Base-by-base conservation (phyloP, 2,797 vertebrate species). In the Bradypodion pumilum region DNA sequence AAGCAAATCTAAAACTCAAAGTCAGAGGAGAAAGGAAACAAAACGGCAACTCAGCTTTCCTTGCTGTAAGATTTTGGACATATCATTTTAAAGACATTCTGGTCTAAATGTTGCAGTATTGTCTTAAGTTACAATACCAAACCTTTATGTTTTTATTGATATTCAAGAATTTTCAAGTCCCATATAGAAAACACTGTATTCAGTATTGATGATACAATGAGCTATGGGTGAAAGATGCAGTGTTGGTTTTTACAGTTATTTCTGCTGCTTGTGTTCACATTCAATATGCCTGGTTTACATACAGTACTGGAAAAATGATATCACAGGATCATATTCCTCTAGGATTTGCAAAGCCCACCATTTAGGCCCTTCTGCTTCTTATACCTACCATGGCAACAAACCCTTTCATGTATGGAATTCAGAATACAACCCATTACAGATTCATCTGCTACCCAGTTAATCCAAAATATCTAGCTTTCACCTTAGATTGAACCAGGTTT, bases 201-300 rank as follows among this genome's bases (percentile, higher is more conserved):
- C 15, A 84, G 66, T 5, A 88, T 42, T 0, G 77, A 1, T 0
- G 82, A 32, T 0, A 15, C 86, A 72, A 62, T 29, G 72, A 68
- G 40, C 62, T 9, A 84, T 77, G 89, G 83, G 87, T 91, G 82
- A 90, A 74, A 68, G 21, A 70, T 68, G 19, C 21, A 69, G 70
- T 0, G 56, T 29, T 23, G 44, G 68, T 2, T 52, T 46, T 0
- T 0, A 0, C 19, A 10, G n/a, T 2, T 0, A 80, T 80, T 16
- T 6, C 73, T 80, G 0, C 1, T 60, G 81, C 44, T 1, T 56
- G 44, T 9, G 56, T 0, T 44, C 0, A 0, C 15, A 60, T 69
- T 37, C 60, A 37, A 32, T 35, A 65, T 44, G 44, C 68, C 66
- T 74, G 80, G 70, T 60, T 79, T 86, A 62, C 62, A 40, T 25